Percentiles rank a stretch among this genome's conserved stretches.
Conservation (phyloP, 1,140 invertebrate genomes). For the Drosophila equinoxialis region DNA sequence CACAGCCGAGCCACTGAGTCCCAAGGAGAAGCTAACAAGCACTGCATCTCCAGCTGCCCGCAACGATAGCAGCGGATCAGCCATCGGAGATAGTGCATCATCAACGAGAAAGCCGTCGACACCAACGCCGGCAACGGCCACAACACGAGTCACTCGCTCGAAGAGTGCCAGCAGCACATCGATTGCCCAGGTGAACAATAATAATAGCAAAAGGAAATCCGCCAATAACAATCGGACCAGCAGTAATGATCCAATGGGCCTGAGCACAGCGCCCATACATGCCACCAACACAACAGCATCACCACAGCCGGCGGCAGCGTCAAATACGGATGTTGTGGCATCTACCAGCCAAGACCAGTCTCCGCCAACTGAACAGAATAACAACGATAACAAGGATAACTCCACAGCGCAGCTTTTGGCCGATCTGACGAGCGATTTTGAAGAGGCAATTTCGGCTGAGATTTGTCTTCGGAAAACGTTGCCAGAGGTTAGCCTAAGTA, state of each 20-base stretch:
- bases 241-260: constrained; percentile 69
- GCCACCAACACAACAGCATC: constrained; percentile 28
- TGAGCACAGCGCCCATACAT: constrained; percentile 65
- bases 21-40: constrained; percentile 76
- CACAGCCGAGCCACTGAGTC: constrained; percentile 83
- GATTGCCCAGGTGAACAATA: constrained; percentile 20
- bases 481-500: constrained; percentile 65
- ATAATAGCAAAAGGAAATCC: constrained; percentile 44
- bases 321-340: constrained; percentile 23
- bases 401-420: constrained; percentile 72
- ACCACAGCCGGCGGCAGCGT: background rate
- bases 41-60: constrained; percentile 65
- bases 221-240: constrained; percentile 34
- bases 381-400: constrained; percentile 60
- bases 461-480: constrained; percentile 76
- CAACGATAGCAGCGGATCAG: constrained; percentile 45
- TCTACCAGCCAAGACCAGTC: constrained; percentile 35
- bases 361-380: constrained; percentile 17
- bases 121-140: constrained; percentile 42
- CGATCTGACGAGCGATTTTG: constrained; percentile 66
- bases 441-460: constrained; percentile 73
- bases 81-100: background rate
- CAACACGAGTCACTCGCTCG: constrained; percentile 72
- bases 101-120: constrained; percentile 51
- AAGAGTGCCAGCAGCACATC: constrained; percentile 42